Percentiles rank a stretch among this genome's conserved stretches.
These are phyloP conservation scores for Poeciliopsis presidionis DNA, from an alignment of 2,797 vertebrate genomes.

Conservation along the genomic window DNA sequence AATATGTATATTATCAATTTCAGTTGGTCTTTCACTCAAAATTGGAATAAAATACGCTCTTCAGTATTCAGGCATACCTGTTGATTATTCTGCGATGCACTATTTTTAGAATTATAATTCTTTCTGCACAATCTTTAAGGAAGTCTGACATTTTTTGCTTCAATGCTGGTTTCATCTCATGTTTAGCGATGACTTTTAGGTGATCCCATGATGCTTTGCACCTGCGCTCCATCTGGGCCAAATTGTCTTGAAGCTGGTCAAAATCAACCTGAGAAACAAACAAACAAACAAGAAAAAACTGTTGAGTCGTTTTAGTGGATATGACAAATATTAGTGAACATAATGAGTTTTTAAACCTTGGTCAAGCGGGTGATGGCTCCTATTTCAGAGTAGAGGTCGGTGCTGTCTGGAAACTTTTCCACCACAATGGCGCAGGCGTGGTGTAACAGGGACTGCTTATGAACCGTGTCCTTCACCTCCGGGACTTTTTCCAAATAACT, in stretches of 20 bases:
- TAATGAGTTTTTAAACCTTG: slow-evolving; percentile 84
- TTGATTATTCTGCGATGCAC: slow-evolving; percentile 97
- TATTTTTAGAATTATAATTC: slow-evolving; percentile 96
- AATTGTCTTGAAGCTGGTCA: slow-evolving; percentile 96
- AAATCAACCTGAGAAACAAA: slow-evolving; percentile 89
- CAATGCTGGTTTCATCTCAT: slow-evolving; percentile 93
- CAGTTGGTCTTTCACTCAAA: neutral
- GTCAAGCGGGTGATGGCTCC: slow-evolving; percentile 94
- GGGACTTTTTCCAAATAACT: slow-evolving; percentile 98
- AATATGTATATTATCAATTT: neutral
- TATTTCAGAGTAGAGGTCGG: slow-evolving; percentile 96
- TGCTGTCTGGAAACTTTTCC: slow-evolving; percentile 96
- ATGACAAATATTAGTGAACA: neutral
- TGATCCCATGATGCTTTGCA: slow-evolving; percentile 99
- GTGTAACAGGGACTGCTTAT: slow-evolving; percentile 96
- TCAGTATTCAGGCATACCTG: slow-evolving; percentile 78
- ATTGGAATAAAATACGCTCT: neutral
- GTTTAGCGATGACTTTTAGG: slow-evolving; percentile 95
- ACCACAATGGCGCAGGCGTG: slow-evolving; percentile 94
- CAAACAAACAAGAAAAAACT: neutral
- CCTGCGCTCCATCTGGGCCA: slow-evolving; percentile 93
- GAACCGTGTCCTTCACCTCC: slow-evolving; percentile 98
- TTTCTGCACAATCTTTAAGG: slow-evolving; percentile 95
- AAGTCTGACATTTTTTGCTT: slow-evolving; percentile 98
- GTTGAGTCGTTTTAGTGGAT: neutral